Evolutionary conservation across 2,888 invertebrate genomes (phyloP), one percentile per base, ranked within the genome.

Genomic region (Harmothoe impar): DNA sequence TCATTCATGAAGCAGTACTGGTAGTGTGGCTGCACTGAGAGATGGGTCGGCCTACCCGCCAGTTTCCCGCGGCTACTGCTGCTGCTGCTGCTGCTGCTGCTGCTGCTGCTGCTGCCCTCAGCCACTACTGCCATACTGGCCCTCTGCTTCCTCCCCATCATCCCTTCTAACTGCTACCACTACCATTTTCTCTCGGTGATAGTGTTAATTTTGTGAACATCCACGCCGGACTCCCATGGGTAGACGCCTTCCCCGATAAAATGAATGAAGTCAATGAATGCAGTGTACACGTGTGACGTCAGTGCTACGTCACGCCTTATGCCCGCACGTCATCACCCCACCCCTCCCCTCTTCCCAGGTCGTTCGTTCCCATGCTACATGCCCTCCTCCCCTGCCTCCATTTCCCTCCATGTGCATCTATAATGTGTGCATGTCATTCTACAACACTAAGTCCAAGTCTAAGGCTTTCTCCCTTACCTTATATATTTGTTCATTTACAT

Each of bases 71-170:
- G 5, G 29, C 12, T 7, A 35, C 81, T 29, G 35, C 85, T 85
- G 78, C 85, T 85, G 85, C 85, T 85, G 85, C 78, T 23, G 77
- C 77, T 77, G 77, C 77, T 77, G 12, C 23, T 77, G 12, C 31
- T 77, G 12, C 31, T 77, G 12, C 10, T 77, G 77, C 77, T 77
- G 23, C 77, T 77, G 77, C 23, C 7, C 25, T n/a, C n/a, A n/a
- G n/a, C n/a, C n/a, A n/a, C n/a, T n/a, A n/a, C n/a, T n/a, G n/a
- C 23, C 23, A 23, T 56, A 20, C 17, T 23, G n/a, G 72, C 72
- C 29, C 25, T 29, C 29, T 5, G n/a, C n/a, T 7, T n/a, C 3
- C 25, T 7, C 72, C 7, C 25, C n/a, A 7, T n/a, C 72, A 3
- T 43, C 43, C 43, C 3, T 10, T 43, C 43, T 43, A 43, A 43